phyloP scores from a whole-genome alignment of 2,797 vertebrate species.

The Anas georgica region DNA sequence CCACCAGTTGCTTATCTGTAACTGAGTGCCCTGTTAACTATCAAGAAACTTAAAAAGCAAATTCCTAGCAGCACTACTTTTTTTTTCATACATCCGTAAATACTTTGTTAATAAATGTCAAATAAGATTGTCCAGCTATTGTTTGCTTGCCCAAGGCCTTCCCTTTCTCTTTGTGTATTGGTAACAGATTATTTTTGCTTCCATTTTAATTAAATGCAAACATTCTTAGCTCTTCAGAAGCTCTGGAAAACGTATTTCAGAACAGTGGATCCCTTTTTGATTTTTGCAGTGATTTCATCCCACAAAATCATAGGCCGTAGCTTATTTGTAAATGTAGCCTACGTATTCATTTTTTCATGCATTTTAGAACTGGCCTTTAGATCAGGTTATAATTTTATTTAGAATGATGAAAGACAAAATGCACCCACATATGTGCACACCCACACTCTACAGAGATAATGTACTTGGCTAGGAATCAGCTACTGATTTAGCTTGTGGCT shows the following conservation, averaged over 20 bases:
- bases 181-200: not conserved
- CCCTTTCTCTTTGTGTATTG: not conserved
- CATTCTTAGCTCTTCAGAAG: not conserved
- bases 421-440: not conserved
- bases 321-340: not conserved
- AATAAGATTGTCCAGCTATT: not conserved
- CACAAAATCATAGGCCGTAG: not conserved
- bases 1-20: not conserved
- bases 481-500: not conserved
- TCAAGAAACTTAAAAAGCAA: not conserved
- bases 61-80: not conserved
- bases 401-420: not conserved
- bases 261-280: not conserved
- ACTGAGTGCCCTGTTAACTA: not conserved
- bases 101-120: not conserved
- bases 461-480: not conserved
- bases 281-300: not conserved
- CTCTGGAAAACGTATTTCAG: not conserved
- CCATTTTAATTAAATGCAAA: not conserved
- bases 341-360: no score
- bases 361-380: not conserved
- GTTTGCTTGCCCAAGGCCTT: not conserved
- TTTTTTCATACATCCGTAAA: not conserved
- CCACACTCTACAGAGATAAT: not conserved
- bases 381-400: not conserved